Evolutionary conservation across 2,113 vertebrate genomes (phyloP).

Genomic region (Oxygymnocypris stewartii): DNA sequence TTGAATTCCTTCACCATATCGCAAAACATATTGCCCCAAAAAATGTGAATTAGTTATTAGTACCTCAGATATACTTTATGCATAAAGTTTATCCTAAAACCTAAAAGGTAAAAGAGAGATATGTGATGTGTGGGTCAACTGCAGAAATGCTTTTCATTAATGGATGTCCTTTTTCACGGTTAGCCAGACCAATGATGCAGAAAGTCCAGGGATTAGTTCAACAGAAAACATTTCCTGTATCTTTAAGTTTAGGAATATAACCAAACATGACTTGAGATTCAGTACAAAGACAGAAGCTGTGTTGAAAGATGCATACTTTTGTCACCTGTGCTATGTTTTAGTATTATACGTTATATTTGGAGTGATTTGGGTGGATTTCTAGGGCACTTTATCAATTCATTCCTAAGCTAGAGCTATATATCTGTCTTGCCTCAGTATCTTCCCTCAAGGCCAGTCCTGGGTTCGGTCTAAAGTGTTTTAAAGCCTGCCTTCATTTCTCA

Average conservation of each 20-base stretch:
- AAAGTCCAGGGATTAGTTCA: background rate
- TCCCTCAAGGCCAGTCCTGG: background rate
- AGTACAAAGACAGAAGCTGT: background rate
- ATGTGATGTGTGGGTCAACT: background rate
- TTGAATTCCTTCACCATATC: background rate
- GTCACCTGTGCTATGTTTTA: background rate
- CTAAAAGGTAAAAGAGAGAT: background rate
- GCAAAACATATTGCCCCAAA: background rate
- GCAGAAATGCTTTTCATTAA: background rate
- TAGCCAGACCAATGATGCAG: background rate
- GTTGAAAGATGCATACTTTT: background rate
- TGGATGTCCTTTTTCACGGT: background rate
- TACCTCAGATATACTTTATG: background rate
- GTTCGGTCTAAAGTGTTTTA: background rate
- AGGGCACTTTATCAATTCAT: background rate
- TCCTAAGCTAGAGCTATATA: background rate
- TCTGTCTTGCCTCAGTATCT: background rate
- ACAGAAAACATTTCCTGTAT: background rate
- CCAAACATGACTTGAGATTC: background rate
- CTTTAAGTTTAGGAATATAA: background rate
- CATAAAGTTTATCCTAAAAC: background rate
- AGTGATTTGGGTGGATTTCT: constrained; percentile 19
- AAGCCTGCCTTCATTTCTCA: constrained; percentile 14
- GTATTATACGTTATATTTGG: background rate
- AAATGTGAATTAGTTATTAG: background rate